Conservation (phyloP, 2,888 invertebrate genomes). For the Acholoe squamosa region DNA sequence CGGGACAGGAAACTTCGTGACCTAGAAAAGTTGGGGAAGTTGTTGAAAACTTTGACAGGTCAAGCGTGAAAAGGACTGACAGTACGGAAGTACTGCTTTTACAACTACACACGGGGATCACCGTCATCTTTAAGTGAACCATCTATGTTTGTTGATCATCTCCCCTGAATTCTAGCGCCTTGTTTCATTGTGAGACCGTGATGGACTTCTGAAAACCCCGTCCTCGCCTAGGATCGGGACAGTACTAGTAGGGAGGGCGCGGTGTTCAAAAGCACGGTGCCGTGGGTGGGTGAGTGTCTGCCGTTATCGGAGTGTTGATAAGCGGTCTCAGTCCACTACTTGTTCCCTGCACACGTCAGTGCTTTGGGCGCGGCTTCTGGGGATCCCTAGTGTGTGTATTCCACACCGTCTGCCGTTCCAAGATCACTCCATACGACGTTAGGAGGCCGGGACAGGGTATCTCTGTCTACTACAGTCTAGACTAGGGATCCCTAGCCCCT, state of each 20-base stretch:
- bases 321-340: not conserved
- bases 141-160: not conserved
- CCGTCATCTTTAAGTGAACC: not conserved
- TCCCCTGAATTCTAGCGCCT: not conserved
- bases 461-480: too few relatives aligned
- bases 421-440: too few relatives aligned
- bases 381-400: not conserved
- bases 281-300: not conserved
- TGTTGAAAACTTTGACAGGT: constrained; percentile 50
- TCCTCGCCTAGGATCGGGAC: constrained; percentile 17
- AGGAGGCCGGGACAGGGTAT: too few relatives aligned
- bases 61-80: not conserved
- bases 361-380: not conserved
- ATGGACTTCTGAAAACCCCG: not conserved
- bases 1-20: constrained; percentile 32
- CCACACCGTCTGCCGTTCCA: too few relatives aligned
- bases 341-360: not conserved
- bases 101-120: not conserved
- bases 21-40: constrained; percentile 39
- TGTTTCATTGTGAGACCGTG: not conserved
- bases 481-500: too few relatives aligned
- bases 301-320: not conserved
- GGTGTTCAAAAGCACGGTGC: not conserved
- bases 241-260: not conserved
- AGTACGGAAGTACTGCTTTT: constrained; percentile 5